These are phyloP conservation scores for Tigriopus californicus DNA, from an alignment of 2,888 invertebrate genomes.

Conservation along the genomic window DNA sequence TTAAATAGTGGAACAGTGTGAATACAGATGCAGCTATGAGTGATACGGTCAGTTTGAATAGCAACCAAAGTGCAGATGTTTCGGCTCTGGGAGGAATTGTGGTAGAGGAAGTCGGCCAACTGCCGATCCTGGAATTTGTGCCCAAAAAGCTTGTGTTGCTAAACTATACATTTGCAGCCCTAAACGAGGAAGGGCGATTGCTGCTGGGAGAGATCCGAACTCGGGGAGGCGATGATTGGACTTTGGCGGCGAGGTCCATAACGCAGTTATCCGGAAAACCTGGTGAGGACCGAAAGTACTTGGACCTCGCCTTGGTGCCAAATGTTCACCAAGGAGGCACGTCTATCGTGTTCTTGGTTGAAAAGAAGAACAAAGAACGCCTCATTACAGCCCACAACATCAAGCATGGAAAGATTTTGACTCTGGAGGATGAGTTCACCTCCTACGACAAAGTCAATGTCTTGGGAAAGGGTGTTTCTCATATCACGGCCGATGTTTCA, in stretches of 20 bases:
- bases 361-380: slow-evolving; percentile 10
- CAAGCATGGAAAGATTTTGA: slow-evolving; percentile 2
- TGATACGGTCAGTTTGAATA: not conserved
- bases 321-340: not conserved
- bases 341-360: slow-evolving; percentile 2
- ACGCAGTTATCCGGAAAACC: not conserved
- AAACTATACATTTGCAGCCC: not conserved
- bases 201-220: slow-evolving; percentile 6
- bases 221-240: slow-evolving; percentile 1
- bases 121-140: not conserved
- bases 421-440: slow-evolving; percentile 8
- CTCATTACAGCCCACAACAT: not conserved
- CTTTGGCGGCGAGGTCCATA: not conserved
- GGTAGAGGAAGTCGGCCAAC: not conserved
- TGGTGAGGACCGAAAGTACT: not conserved
- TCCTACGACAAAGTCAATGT: slow-evolving; percentile 13
- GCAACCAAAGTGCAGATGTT: not conserved
- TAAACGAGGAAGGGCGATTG: not conserved
- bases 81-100: not conserved
- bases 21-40: not conserved
- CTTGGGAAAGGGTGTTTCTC: slow-evolving; percentile 5
- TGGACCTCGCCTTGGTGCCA: slow-evolving; percentile 8
- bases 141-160: slow-evolving; percentile 2
- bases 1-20: no score
- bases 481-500: not conserved